A percentile compares a stretch with the other conserved stretches of the same genome.
Evolutionary conservation across 2,888 invertebrate genomes (phyloP).

Genomic region (Heliconius aoede): DNA sequence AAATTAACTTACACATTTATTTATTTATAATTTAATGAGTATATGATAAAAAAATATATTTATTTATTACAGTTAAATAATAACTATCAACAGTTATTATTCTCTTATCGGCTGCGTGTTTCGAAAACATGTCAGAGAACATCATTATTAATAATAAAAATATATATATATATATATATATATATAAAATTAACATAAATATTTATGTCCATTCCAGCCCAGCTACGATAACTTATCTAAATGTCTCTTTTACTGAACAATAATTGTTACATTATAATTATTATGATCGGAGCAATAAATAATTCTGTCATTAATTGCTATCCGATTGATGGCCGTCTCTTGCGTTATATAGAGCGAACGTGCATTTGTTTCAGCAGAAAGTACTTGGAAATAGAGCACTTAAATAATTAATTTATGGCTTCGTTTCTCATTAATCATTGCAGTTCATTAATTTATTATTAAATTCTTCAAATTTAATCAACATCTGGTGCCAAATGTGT

Average conservation of each 20-base stretch:
- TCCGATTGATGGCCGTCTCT: conserved; percentile 62
- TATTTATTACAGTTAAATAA: conserved; percentile 31
- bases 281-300: conserved; percentile 74
- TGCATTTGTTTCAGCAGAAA: conserved; percentile 27
- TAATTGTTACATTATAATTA: conserved; percentile 81
- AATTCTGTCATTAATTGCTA: conserved; percentile 70
- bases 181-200: conserved; percentile 42
- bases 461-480: background rate
- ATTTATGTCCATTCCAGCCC: conserved; percentile 35
- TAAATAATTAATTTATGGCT: conserved; percentile 14
- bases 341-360: conserved; percentile 37
- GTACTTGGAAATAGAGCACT: conserved; percentile 5
- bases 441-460: background rate
- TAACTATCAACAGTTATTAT: conserved; percentile 31
- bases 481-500: background rate
- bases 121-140: conserved; percentile 35
- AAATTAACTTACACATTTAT: conserved; percentile 9
- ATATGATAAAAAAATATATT: conserved; percentile 34
- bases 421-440: background rate
- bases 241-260: conserved; percentile 73
- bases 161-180: conserved; percentile 39
- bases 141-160: conserved; percentile 40
- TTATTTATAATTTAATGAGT: conserved; percentile 28
- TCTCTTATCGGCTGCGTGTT: conserved; percentile 35
- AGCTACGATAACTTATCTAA: conserved; percentile 64